Conservation (phyloP, 2,113 vertebrate species). For the Urocolius indicus region DNA sequence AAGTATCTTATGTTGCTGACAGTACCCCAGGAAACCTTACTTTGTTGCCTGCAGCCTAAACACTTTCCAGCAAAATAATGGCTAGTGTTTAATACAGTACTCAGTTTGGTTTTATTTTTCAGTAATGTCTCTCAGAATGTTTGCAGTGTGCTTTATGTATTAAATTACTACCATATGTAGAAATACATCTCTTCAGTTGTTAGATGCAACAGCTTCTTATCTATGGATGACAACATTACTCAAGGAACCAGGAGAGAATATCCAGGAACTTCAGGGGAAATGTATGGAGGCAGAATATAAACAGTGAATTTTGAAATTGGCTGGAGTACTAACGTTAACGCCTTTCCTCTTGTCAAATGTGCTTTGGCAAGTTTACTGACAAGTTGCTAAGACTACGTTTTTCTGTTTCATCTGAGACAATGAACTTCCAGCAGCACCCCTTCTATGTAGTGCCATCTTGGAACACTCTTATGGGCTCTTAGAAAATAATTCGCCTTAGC, state of each 20-base stretch:
- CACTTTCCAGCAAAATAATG: not conserved
- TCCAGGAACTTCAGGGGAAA: constrained; percentile 23
- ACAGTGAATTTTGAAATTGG: constrained; percentile 17
- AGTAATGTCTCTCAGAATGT: not conserved
- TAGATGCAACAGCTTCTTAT: not conserved
- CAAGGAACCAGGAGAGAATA: not conserved
- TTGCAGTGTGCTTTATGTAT: not conserved
- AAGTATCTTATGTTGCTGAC: not conserved
- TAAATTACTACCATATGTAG: not conserved
- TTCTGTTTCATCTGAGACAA: constrained; percentile 5
- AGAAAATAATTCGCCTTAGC: not conserved
- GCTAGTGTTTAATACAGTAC: not conserved
- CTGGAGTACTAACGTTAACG: not conserved
- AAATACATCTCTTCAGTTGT: not conserved
- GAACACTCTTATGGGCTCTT: not conserved
- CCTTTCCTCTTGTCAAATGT: constrained; percentile 21
- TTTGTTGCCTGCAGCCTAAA: not conserved
- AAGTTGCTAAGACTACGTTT: not conserved
- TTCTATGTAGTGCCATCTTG: not conserved
- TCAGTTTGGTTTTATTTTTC: not conserved
- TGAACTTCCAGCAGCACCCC: not conserved
- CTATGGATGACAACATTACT: not conserved
- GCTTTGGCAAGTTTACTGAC: constrained; percentile 11
- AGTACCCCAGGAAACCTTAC: not conserved
- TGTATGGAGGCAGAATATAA: constrained; percentile 10